A percentile compares a stretch with the other conserved stretches of the same genome.
Conservation (phyloP, 2,113 vertebrate genomes). For the Platichthys flesus region DNA sequence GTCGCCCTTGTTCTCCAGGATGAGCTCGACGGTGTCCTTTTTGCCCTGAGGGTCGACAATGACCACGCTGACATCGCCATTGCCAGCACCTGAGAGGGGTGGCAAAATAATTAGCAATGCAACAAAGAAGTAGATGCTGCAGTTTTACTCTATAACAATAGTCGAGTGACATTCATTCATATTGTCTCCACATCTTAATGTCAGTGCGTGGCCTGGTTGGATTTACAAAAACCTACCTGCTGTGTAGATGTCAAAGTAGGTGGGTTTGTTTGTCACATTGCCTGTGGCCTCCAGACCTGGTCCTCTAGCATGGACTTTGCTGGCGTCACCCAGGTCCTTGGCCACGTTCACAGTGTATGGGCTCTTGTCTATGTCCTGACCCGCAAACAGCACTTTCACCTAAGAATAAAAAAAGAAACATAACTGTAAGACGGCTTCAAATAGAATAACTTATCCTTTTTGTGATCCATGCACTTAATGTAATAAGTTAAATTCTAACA, state of each 20-base stretch:
- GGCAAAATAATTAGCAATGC: background rate
- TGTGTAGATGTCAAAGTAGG: constrained; percentile 98
- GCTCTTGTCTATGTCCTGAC: constrained; percentile 94
- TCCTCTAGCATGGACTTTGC: constrained; percentile 92
- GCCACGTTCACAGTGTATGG: constrained; percentile 91
- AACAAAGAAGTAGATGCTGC: background rate
- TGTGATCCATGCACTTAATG: background rate
- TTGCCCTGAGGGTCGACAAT: constrained; percentile 94
- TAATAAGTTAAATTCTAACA: background rate
- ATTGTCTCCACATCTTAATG: background rate
- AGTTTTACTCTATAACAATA: background rate
- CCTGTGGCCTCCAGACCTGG: constrained; percentile 92
- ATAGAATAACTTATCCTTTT: no score
- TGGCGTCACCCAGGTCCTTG: constrained; percentile 90
- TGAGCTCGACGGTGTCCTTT: constrained; percentile 92
- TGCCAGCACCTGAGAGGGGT: constrained; percentile 86
- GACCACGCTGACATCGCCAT: constrained; percentile 92
- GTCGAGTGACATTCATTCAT: background rate
- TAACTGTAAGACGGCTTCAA: background rate
- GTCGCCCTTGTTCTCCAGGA: constrained; percentile 94
- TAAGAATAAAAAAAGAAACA: constrained; percentile 51
- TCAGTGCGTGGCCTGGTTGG: background rate
- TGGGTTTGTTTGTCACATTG: constrained; percentile 93
- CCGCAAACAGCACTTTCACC: constrained; percentile 97
- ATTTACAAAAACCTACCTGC: constrained; percentile 83